Conservation (phyloP, 2,888 invertebrate genomes). For the Brenthis daphne region DNA sequence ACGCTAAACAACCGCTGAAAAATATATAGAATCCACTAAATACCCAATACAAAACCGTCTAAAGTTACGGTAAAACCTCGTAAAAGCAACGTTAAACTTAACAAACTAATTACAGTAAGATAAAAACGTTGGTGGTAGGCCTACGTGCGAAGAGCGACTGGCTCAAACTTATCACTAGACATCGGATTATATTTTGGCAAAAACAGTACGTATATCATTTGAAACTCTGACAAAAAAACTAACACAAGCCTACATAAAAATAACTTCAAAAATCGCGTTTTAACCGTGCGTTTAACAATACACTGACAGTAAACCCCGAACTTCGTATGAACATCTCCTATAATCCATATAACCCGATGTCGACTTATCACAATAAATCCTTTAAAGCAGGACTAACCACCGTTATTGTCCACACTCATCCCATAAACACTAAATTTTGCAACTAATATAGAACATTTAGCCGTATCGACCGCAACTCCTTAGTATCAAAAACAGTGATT, state of each 20-base stretch:
- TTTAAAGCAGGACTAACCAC: conserved; percentile 60
- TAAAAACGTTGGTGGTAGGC: conserved; percentile 62
- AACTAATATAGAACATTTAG: conserved; percentile 66
- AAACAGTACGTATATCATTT: conserved; percentile 15
- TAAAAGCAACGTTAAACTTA: conserved; percentile 75
- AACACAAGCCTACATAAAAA: background rate
- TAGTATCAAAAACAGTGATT: conserved; percentile 72
- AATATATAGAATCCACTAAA: conserved; percentile 75
- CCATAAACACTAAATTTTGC: conserved; percentile 69
- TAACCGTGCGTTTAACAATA: background rate
- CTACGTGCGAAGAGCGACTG: conserved; percentile 47
- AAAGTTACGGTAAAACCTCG: conserved; percentile 63
- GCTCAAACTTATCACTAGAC: conserved; percentile 59
- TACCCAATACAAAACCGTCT: conserved; percentile 70
- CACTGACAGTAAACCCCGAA: too few species aligned
- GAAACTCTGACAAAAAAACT: conserved; percentile 1
- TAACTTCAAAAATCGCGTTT: background rate
- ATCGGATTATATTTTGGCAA: conserved; percentile 19
- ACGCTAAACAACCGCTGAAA: conserved; percentile 75
- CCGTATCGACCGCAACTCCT: conserved; percentile 48
- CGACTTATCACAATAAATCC: conserved; percentile 62
- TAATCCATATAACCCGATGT: conserved; percentile 16
- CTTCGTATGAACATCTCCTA: too few species aligned
- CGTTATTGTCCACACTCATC: conserved; percentile 77
- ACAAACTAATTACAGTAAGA: conserved; percentile 65